phyloP scores from a whole-genome alignment of 2,113 vertebrate species.

The Myiozetetes cayanensis region DNA sequence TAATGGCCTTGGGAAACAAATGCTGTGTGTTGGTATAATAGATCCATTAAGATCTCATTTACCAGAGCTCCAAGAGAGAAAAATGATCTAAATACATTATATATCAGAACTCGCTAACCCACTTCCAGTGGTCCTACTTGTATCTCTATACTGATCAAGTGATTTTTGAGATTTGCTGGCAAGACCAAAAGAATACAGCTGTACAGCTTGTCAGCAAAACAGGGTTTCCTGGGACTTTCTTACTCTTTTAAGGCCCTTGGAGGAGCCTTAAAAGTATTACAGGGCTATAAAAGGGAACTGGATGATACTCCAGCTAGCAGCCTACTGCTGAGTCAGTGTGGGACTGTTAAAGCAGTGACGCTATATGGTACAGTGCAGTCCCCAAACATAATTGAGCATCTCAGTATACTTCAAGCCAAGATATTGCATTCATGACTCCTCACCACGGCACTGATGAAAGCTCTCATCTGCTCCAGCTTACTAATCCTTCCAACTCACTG shows the following conservation, averaged over 20 bases:
- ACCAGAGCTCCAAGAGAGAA: neutral
- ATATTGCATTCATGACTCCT: accelerated
- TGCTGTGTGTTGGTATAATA: neutral
- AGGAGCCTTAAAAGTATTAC: neutral
- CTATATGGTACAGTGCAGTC: neutral
- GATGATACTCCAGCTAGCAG: neutral
- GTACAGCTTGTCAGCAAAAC: neutral
- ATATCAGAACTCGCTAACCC: neutral
- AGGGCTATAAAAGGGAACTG: neutral
- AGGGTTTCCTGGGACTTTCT: neutral
- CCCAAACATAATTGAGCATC: neutral
- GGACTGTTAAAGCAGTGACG: neutral
- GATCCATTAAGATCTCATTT: neutral
- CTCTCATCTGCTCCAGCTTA: neutral
- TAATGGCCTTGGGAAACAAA: neutral
- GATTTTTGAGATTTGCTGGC: neutral
- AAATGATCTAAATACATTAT: neutral
- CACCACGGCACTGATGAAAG: neutral
- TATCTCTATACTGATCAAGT: neutral
- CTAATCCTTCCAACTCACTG: neutral
- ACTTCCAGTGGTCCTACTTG: neutral
- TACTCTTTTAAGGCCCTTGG: neutral
- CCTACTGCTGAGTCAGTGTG: neutral
- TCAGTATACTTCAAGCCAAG: neutral
- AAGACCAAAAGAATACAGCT: neutral